These are phyloP conservation scores for Drosophila melanica DNA, from an alignment of 1,140 invertebrate species.

Conservation along the genomic window DNA sequence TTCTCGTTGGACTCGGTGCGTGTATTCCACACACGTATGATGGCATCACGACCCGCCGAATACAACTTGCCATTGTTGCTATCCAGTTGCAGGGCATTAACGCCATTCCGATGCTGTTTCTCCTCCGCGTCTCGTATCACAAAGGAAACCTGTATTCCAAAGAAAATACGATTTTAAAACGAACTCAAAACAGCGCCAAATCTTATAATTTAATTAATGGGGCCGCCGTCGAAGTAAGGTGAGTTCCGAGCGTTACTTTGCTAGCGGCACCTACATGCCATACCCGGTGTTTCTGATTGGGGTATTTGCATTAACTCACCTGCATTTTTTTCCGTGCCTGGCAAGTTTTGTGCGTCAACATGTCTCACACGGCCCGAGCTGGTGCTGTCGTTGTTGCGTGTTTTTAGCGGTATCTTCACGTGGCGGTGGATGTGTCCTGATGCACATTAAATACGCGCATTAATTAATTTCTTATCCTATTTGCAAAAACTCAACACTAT, in stretches of 20 bases:
- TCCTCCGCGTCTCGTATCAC: conserved; percentile 99
- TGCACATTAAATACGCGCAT: conserved; percentile 50
- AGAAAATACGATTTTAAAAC: conserved; percentile 8
- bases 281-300: conserved; percentile 52
- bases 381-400: conserved; percentile 40
- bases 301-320: conserved; percentile 80
- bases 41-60: conserved; percentile 97
- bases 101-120: conserved; percentile 95
- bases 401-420: conserved; percentile 49
- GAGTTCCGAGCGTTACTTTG: not conserved
- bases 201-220: conserved; percentile 13
- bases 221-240: not conserved
- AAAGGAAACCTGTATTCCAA: conserved; percentile 93
- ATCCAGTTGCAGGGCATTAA: conserved; percentile 98
- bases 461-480: conserved; percentile 45
- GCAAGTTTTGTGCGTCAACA: conserved; percentile 84
- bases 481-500: conserved; percentile 50
- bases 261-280: conserved; percentile 4
- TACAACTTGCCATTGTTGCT: conserved; percentile 94
- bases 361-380: conserved; percentile 55
- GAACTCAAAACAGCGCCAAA: not conserved
- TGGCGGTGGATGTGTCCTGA: conserved; percentile 30
- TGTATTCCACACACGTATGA: conserved; percentile 98
- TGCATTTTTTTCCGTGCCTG: conserved; percentile 89
- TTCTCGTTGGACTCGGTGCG: conserved; percentile 89